Base-by-base conservation (phyloP, 2,888 invertebrate genomes). In the Catonia carolina region DNA sequence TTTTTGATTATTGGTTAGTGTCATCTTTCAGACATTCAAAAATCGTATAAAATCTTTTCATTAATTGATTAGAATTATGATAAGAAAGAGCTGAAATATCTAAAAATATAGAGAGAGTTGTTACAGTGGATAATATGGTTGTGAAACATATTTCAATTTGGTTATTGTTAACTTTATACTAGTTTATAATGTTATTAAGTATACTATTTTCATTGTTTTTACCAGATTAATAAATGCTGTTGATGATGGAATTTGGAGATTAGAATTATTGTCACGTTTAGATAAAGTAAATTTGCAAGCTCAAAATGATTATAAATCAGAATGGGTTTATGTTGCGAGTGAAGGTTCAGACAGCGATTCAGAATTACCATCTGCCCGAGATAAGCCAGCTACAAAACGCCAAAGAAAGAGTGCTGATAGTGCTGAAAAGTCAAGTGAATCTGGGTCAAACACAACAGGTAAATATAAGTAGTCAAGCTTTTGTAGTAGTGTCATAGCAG, bases 191-290 rank as follows among this genome's bases (percentile, higher is more conserved):
- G n/a, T n/a, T n/a, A n/a, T n/a, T n/a, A n/a, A n/a, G n/a, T n/a
- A n/a, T n/a, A n/a, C n/a, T n/a, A n/a, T n/a, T n/a, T n/a, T n/a
- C n/a, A 27, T 6, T 6, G 8, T 27, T 27, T 27, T 41, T 39
- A 59, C 12, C 37, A 63, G 60, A 51, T 61, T 64, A 36, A 58
- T 62, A 14, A 67, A 79, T 72, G 71, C 77, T 72, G 76, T 85
- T 3, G 79, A 77, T 61, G 85, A 87, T 69, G 85, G 84, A 6
- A 73, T 78, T 58, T 88, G 87, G 87, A 79, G 86, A 66, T 74
- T 85, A 64, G 84, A 86, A 67, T 70, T 88, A 45, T 78, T 87
- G n/a, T 78, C 78, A 6, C 45, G n/a, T 12, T 18, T 23, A 14
- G 22, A 23, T 7, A 37, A 31, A 10, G 14, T 37, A 10, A 15